Evolutionary conservation across 2,113 vertebrate genomes (phyloP).

Genomic region (Labeo catla): DNA sequence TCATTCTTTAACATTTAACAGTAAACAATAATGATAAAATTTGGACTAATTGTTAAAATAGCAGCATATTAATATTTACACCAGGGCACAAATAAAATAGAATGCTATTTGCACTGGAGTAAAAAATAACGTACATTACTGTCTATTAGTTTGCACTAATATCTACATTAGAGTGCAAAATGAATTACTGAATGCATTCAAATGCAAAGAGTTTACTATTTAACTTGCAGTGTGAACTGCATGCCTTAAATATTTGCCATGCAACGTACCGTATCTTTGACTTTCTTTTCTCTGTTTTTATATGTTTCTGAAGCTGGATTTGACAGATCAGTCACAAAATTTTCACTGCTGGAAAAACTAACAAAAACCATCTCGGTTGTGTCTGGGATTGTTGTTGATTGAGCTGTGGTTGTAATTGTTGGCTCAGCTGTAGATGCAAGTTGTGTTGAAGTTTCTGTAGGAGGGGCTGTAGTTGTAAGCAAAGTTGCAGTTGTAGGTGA

Average conservation of each 20-base stretch:
- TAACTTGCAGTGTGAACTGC: not conserved
- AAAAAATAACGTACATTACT: not conserved
- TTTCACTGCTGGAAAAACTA: not conserved
- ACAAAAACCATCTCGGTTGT: not conserved
- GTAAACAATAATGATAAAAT: not conserved
- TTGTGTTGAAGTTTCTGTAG: not conserved
- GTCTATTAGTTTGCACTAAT: not conserved
- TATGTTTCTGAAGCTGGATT: not conserved
- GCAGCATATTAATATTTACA: not conserved
- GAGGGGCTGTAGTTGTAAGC: not conserved
- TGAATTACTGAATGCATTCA: not conserved
- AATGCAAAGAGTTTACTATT: not conserved
- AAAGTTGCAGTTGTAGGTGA: no score
- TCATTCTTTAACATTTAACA: no score
- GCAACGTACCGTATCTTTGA: not conserved
- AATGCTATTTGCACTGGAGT: not conserved
- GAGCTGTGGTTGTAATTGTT: not conserved
- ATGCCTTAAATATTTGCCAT: not conserved
- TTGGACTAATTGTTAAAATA: not conserved
- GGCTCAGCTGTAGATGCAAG: not conserved
- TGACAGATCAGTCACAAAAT: fast-evolving
- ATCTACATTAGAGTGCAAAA: not conserved
- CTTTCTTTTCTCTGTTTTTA: not conserved
- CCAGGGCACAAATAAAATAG: not conserved
- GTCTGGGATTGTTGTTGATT: not conserved